Evolutionary conservation across 2,888 invertebrate genomes (phyloP).

Genomic region (Tachystola acroxantha): DNA sequence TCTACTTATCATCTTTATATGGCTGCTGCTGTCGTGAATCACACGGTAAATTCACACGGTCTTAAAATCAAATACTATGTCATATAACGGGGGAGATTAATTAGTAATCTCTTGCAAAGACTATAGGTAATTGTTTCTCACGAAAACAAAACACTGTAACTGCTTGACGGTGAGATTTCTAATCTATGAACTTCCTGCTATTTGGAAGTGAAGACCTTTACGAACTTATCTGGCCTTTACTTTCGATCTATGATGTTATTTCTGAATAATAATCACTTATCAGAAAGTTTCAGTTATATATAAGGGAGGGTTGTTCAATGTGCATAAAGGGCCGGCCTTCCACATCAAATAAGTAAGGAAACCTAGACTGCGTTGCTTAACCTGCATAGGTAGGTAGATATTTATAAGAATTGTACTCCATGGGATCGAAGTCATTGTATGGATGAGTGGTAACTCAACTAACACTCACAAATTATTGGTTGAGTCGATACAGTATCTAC

Average conservation of each 20-base stretch:
- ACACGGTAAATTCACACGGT: conserved; percentile 44
- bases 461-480: too few relatives aligned
- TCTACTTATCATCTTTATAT: too few relatives aligned
- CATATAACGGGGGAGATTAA: conserved; percentile 36
- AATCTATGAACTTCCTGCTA: conserved; percentile 1
- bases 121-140: conserved; percentile 34
- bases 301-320: too few relatives aligned
- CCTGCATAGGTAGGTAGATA: too few relatives aligned
- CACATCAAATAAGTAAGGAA: too few relatives aligned
- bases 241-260: background rate
- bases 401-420: too few relatives aligned
- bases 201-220: conserved; percentile 7
- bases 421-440: too few relatives aligned
- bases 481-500: too few relatives aligned
- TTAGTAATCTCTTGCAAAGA: conserved; percentile 22
- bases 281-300: background rate
- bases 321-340: too few relatives aligned
- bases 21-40: conserved; percentile 11
- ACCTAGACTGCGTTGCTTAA: too few relatives aligned
- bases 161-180: conserved; percentile 6
- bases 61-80: conserved; percentile 39
- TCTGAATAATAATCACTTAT: background rate
- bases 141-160: conserved; percentile 27
- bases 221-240: background rate
- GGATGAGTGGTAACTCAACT: too few relatives aligned